These are phyloP conservation scores for Chaenocephalus aceratus DNA, from an alignment of 2,113 vertebrate genomes.

Conservation along the genomic window DNA sequence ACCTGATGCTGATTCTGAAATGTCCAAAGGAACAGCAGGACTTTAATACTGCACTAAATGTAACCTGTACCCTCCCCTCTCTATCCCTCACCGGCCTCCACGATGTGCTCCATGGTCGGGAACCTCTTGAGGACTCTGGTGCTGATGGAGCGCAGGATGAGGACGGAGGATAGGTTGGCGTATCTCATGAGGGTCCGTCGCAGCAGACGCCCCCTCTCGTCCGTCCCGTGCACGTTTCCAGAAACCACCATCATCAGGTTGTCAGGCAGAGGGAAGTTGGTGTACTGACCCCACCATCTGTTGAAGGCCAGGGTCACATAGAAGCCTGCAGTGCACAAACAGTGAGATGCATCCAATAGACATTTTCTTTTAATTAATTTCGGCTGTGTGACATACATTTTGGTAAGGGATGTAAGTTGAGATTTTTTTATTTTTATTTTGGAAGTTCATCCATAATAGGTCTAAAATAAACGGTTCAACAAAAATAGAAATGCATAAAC, in stretches of 20 bases:
- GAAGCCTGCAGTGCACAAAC: slow-evolving; percentile 86
- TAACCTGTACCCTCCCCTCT: not conserved
- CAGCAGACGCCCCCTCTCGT: slow-evolving; percentile 89
- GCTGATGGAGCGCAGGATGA: slow-evolving; percentile 91
- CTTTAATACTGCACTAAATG: not conserved
- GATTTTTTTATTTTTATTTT: too few relatives aligned
- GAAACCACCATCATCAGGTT: slow-evolving; percentile 93
- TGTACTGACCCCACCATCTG: slow-evolving; percentile 94
- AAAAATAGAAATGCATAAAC: too few relatives aligned
- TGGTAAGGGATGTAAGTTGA: too few relatives aligned
- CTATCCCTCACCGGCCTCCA: slow-evolving; percentile 86
- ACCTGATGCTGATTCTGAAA: too few relatives aligned
- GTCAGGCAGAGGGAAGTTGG: slow-evolving; percentile 92
- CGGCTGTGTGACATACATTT: too few relatives aligned
- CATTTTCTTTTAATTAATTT: too few relatives aligned
- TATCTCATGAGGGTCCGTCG: slow-evolving; percentile 89
- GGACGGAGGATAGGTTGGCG: slow-evolving; percentile 88
- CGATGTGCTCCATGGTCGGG: slow-evolving; percentile 88
- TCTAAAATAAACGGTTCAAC: too few relatives aligned
- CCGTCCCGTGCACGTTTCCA: slow-evolving; percentile 88
- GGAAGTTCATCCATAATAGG: too few relatives aligned
- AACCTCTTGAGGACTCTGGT: slow-evolving; percentile 89
- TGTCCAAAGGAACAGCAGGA: too few relatives aligned
- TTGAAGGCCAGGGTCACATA: slow-evolving; percentile 91
- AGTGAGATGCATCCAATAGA: too few relatives aligned